Evolutionary conservation across 2,888 invertebrate species (phyloP).

Genomic region (Xylota sylvarum): DNA sequence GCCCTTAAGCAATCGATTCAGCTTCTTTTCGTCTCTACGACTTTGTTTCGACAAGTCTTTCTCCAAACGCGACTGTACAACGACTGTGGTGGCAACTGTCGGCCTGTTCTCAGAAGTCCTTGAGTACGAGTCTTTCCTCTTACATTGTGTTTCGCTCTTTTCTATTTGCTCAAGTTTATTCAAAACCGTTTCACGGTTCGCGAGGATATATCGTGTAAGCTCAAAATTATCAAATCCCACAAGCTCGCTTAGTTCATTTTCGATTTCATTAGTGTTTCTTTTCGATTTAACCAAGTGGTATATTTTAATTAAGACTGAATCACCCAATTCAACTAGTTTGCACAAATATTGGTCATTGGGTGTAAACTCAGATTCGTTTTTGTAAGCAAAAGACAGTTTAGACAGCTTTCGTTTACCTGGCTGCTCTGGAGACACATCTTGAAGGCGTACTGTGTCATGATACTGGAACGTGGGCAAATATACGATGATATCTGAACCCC

Average conservation of each 20-base stretch:
- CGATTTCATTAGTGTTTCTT: constrained; percentile 89
- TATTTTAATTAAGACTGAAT: neutral
- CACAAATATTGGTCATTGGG: neutral
- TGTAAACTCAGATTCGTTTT: constrained; percentile 42
- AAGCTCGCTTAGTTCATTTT: constrained; percentile 94
- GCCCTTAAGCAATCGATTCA: constrained; percentile 83
- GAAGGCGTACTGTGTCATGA: constrained; percentile 75
- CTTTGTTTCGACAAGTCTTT: constrained; percentile 90
- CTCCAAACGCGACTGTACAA: constrained; percentile 93
- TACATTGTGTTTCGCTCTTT: constrained; percentile 80
- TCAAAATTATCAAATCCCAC: constrained; percentile 94
- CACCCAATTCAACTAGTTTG: neutral
- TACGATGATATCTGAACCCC: constrained; percentile 80
- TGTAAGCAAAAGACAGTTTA: constrained; percentile 80
- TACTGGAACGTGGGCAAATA: constrained; percentile 63
- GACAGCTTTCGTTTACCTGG: constrained; percentile 77
- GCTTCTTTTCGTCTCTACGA: constrained; percentile 93
- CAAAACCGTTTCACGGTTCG: constrained; percentile 87
- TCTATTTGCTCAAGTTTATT: constrained; percentile 82
- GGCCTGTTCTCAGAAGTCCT: constrained; percentile 85
- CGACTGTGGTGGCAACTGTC: constrained; percentile 92
- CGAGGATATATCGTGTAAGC: constrained; percentile 89
- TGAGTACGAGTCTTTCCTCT: constrained; percentile 76
- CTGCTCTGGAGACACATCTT: constrained; percentile 80
- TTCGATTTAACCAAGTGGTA: constrained; percentile 86